A percentile compares a stretch with the other conserved stretches of the same genome.
These are phyloP conservation scores for Lytechinus variegatus DNA, from an alignment of 35 echinoderm and acorn worm genomes.

Conservation along the genomic window DNA sequence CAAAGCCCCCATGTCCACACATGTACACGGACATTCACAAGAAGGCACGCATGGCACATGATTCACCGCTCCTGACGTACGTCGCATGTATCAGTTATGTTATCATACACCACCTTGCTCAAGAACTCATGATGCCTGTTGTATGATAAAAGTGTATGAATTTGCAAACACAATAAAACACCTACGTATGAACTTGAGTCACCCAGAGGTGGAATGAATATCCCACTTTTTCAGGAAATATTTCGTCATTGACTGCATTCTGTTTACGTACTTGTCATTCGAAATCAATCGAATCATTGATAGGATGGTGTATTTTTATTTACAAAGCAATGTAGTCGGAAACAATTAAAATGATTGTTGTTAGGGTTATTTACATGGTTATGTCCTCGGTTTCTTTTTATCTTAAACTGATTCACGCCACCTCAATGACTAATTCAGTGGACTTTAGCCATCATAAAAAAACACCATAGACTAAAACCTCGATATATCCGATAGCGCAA, in stretches of 20 bases:
- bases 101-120: neutral
- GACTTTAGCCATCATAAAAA: neutral
- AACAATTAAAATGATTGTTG: constrained; percentile 6
- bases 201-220: neutral
- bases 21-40: neutral
- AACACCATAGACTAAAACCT: neutral
- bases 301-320: neutral
- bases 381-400: neutral
- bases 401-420: constrained; percentile 1
- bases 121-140: neutral
- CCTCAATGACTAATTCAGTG: neutral
- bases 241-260: neutral
- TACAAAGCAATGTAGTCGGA: neutral
- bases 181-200: neutral
- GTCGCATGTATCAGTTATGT: neutral
- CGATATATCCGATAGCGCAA: neutral
- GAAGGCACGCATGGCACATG: neutral
- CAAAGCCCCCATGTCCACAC: neutral
- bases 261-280: neutral
- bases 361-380: neutral
- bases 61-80: neutral
- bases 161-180: neutral
- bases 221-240: neutral
- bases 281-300: neutral
- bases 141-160: neutral